Base-by-base conservation (phyloP, 2,888 invertebrate genomes). In the Eudasyphora cyanicolor region DNA sequence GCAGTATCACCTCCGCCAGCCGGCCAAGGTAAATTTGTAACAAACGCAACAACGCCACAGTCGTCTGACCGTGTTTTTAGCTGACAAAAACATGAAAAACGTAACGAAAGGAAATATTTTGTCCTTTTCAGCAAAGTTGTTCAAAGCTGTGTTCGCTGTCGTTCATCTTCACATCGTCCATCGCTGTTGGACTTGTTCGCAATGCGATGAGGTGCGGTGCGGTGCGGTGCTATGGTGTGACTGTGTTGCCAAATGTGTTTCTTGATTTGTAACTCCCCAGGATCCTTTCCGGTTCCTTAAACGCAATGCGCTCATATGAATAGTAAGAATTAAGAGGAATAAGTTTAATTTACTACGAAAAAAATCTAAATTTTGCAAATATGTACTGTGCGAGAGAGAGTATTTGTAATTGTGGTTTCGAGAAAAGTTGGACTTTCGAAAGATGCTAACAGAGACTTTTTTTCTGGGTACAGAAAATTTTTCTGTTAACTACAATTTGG, bases 231-330 rank as follows among this genome's bases (percentile, higher is more conserved):
- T 38, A n/a, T n/a, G 38, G 38, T 38, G 38, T 38, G 6, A 14
- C 12, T 38, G 75, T 67, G 75, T 82, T 82, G 67, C 79, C 67
- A 67, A 79, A 79, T 79, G 76, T 82, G 57, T 82, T 82, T n/a
- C n/a, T 82, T 82, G 82, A 82, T 82, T 82, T 82, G 82, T 82
- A 76, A 79, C 82, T 76, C 82, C 76, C 82, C 67, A 79, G 82
- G 82, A 79, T 82, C 82, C 82, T 82, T 82, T 79, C 79, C n/a
- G 1, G 79, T 79, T 79, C 75, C 75, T 32, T n/a, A 38, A 78
- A 54, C 64, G 35, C 27, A 51, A 64, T 57, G 54, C n/a, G 14
- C n/a, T n/a, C 45, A n/a, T 45, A n/a, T n/a, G n/a, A 45, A 10
- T 38, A n/a, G n/a, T n/a, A n/a, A n/a, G 38, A 38, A 6, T 32